Evolutionary conservation across 1,140 invertebrate species (phyloP), one percentile per base, ranked within the genome.

Genomic region (Pseudomyrmex dendroicus): DNA sequence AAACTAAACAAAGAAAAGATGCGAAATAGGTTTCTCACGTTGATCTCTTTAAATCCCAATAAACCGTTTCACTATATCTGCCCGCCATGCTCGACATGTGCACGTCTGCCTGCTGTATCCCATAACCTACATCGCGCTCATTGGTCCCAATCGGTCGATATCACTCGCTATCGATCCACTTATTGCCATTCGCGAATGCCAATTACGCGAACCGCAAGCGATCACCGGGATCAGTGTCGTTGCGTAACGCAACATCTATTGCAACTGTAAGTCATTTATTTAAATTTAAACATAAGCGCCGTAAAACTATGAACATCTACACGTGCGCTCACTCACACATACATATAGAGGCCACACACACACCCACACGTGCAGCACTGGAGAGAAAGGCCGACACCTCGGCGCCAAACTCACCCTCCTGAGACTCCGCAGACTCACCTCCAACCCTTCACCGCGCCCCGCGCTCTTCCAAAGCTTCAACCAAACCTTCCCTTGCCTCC

Each of bases 331-430:
- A 44, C 13, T 10, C 12, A 35, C 13, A 25, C 22, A 22, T 8
- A n/a, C 46, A 22, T 48, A 52, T 2, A 83, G 0, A 35, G 22
- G 35, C 35, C 17, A 70, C 46, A 73, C 13, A n/a, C 48, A 25
- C 61, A 25, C 61, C 73, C 74, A 76, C 22, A 62, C 76, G 86
- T 73, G 86, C 80, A 84, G 57, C 66, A 74, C 17, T 46, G 77
- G 84, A 86, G 86, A 88, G 89, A 84, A 85, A 89, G 87, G 90
- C 90, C 94, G 94, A 94, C 94, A 94, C 94, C 93, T 94, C 91
- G 94, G 94, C 94, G 94, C 94, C 94, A 92, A 92, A 93, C 93
- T 93, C 93, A 93, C 92, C 93, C 93, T 91, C 91, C 91, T 90
- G 91, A 92, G 93, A 93, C 93, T 94, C 92, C 91, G 91, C 92